Evolutionary conservation across 1,140 invertebrate genomes (phyloP), one percentile per base, ranked within the genome.

Genomic region (Drosophila yakuba): DNA sequence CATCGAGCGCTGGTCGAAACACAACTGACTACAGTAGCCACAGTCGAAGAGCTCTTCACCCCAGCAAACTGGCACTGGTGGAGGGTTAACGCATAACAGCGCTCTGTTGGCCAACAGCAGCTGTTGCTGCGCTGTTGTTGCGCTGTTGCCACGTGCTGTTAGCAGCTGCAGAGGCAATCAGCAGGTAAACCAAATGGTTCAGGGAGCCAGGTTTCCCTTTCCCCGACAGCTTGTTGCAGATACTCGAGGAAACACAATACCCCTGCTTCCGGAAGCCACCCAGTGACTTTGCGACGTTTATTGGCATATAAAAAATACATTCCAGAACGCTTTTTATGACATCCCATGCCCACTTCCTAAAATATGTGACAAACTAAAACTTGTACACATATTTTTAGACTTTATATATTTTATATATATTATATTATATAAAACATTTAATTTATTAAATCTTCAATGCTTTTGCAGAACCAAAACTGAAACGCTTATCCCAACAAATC

Each of bases 71-170:
- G 32, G 6, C 28, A 10, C 1, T 8, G 28, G 12, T n/a, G 35
- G 32, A 59, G 32, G 43, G 44, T 45, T 25, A 45, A 48, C 54
- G 47, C n/a, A 17, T 59, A 72, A 44, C 45, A 64, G 23, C 8
- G 60, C 23, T 4, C 54, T 61, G 57, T 78, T 68, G 51, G 41
- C 8, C 39, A 44, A 44, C 55, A 72, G 44, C 44, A 38, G 44
- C 55, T 77, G 61, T 50, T 62, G 69, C 50, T 67, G 12, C 4
- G 38, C 11, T 39, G 61, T 50, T 55, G 69, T 43, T 58, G 38
- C 4, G 12, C 11, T 39, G 59, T 56, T 54, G 64, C 50, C 78
- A 74, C 79, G 79, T 82, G 76, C 76, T 76, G 64, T 76, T 76
- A 68, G 68, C 80, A 83, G 76, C 80, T 83, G 81, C 63, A 55